Evolutionary conservation across 2,888 invertebrate species (phyloP).

Genomic region (Seladonia tumulorum): DNA sequence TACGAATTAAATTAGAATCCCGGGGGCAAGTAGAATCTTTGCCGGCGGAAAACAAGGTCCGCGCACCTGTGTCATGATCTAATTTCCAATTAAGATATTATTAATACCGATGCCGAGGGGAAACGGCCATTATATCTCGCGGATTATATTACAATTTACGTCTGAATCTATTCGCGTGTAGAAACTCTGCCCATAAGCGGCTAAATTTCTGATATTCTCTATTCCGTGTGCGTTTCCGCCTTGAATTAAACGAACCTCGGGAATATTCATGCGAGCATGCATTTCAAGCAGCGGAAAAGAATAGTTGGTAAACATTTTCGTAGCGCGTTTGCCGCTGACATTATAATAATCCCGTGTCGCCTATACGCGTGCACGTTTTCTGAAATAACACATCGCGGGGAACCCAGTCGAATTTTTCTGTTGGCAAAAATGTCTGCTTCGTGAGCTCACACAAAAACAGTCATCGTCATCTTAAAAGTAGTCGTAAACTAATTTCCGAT

Average conservation of each 20-base stretch:
- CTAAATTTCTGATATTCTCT: slow-evolving; percentile 52
- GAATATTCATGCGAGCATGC: slow-evolving; percentile 37
- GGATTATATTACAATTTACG: slow-evolving; percentile 70
- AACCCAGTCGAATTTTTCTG: not conserved
- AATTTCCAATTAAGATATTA: slow-evolving; percentile 72
- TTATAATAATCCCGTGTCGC: not conserved
- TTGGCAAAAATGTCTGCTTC: not conserved
- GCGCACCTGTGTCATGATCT: slow-evolving; percentile 61
- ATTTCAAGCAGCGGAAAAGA: slow-evolving; percentile 33
- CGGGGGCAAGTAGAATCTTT: slow-evolving; percentile 24
- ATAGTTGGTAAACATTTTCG: slow-evolving; percentile 39
- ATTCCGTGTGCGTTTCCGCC: slow-evolving; percentile 28
- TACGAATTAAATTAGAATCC: slow-evolving; percentile 34
- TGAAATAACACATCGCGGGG: not conserved
- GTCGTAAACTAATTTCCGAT: too few species aligned
- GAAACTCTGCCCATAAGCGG: slow-evolving; percentile 24
- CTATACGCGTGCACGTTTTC: not conserved
- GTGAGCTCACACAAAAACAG: too few species aligned
- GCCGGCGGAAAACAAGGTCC: slow-evolving; percentile 50
- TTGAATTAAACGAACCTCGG: slow-evolving; percentile 42
- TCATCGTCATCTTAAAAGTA: too few species aligned
- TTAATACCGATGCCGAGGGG: slow-evolving; percentile 54
- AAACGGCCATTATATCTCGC: slow-evolving; percentile 44
- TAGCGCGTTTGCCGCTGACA: slow-evolving; percentile 1
- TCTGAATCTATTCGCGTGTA: slow-evolving; percentile 48